phyloP scores from a whole-genome alignment of 1,140 invertebrate species.

The Acromyrmex charruanus region DNA sequence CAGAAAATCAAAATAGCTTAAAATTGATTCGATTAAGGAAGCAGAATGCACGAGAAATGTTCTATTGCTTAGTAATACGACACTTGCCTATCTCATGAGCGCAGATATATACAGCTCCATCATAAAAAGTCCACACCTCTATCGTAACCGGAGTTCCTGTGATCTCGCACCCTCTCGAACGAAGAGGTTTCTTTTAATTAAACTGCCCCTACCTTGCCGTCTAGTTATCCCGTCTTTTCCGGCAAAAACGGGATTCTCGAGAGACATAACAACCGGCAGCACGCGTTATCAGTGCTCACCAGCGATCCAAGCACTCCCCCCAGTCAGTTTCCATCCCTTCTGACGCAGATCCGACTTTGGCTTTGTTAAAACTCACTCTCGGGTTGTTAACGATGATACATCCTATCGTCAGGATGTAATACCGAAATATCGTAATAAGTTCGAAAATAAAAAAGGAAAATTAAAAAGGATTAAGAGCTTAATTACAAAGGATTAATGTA shows the following conservation, averaged over 20 bases:
- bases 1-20: background rate
- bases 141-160: constrained; percentile 73
- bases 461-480: background rate
- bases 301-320: constrained; percentile 74
- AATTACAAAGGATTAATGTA: too few relatives aligned
- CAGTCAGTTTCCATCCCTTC: constrained; percentile 64
- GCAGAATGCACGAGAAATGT: constrained; percentile 20
- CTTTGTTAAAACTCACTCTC: constrained; percentile 75
- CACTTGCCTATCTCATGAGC: constrained; percentile 77
- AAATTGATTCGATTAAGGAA: background rate
- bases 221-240: constrained; percentile 63
- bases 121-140: constrained; percentile 77
- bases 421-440: background rate
- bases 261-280: constrained; percentile 83
- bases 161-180: constrained; percentile 77
- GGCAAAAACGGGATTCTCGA: constrained; percentile 80
- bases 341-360: constrained; percentile 76
- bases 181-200: constrained; percentile 86
- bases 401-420: constrained; percentile 10
- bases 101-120: constrained; percentile 77
- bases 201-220: constrained; percentile 78
- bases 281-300: constrained; percentile 85
- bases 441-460: background rate
- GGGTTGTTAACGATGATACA: constrained; percentile 39
- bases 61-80: constrained; percentile 74